Percentiles rank a stretch among this genome's conserved stretches.
These are phyloP conservation scores for Megalops atlanticus DNA, from an alignment of 2,113 vertebrate species.

Conservation along the genomic window DNA sequence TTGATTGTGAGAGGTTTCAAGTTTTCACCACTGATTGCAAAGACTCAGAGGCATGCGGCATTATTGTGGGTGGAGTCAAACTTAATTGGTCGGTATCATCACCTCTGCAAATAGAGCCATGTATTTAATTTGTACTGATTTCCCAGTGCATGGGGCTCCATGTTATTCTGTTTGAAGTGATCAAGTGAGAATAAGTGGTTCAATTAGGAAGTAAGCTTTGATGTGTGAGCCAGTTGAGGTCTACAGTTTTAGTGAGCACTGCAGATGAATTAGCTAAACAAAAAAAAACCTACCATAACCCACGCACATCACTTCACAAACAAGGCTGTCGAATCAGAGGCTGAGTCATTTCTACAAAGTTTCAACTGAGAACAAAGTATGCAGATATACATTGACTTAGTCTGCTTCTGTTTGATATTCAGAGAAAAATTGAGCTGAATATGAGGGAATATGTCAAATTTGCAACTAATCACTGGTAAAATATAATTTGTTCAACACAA, in stretches of 20 bases:
- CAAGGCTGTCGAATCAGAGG: neutral
- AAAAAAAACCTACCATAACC: neutral
- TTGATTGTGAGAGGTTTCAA: no score
- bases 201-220: conserved; percentile 30
- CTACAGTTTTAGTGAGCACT: conserved; percentile 14
- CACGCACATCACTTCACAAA: neutral
- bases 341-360: no score
- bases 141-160: conserved; percentile 29
- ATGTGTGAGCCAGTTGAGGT: conserved; percentile 29
- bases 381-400: no score
- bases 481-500: no score
- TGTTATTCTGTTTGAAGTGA: conserved; percentile 43
- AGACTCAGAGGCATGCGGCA: neutral
- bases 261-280: conserved; percentile 3
- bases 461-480: no score
- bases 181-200: conserved; percentile 40
- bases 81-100: conserved; percentile 35
- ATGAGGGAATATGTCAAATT: no score
- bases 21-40: neutral
- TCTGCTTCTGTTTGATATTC: no score
- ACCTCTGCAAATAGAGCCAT: conserved; percentile 36
- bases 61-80: conserved; percentile 24
- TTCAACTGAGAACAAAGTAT: no score
- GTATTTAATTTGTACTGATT: conserved; percentile 50
- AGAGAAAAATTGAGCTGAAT: no score